A percentile compares a stretch with the other conserved stretches of the same genome.
Conservation (phyloP, 1,140 invertebrate genomes). For the Philaenus spumarius region DNA sequence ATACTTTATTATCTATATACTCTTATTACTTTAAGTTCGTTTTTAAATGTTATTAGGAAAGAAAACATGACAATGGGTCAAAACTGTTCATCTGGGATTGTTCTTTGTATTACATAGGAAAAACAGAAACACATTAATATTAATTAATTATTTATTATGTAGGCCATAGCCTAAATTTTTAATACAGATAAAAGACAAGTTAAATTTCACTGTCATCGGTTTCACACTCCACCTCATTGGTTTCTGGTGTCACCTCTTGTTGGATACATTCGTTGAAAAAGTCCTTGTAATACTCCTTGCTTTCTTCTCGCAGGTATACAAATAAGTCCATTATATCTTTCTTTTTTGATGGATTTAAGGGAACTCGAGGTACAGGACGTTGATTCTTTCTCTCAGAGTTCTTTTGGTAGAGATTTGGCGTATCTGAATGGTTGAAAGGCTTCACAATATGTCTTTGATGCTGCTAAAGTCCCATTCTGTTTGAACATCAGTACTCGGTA, state of each 20-base stretch:
- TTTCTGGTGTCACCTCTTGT: neutral
- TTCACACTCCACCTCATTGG: neutral
- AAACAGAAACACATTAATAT: no score
- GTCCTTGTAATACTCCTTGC: neutral
- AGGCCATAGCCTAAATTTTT: no score
- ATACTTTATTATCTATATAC: no score
- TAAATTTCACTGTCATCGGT: neutral
- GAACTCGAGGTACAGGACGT: neutral
- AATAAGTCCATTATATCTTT: neutral
- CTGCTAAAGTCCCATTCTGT: no score
- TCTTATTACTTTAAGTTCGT: no score
- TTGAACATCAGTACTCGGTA: neutral
- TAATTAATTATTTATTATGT: no score
- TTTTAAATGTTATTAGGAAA: no score
- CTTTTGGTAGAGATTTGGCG: neutral
- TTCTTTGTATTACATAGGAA: no score
- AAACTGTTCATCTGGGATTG: no score
- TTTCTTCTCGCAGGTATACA: neutral
- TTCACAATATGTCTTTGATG: neutral
- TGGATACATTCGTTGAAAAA: neutral
- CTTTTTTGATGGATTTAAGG: neutral
- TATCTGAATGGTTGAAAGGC: neutral
- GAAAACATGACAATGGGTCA: no score
- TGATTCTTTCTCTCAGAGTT: no score
- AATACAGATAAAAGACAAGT: neutral